phyloP scores from a whole-genome alignment of 2,113 vertebrate genomes.

The Notothenia rossii region DNA sequence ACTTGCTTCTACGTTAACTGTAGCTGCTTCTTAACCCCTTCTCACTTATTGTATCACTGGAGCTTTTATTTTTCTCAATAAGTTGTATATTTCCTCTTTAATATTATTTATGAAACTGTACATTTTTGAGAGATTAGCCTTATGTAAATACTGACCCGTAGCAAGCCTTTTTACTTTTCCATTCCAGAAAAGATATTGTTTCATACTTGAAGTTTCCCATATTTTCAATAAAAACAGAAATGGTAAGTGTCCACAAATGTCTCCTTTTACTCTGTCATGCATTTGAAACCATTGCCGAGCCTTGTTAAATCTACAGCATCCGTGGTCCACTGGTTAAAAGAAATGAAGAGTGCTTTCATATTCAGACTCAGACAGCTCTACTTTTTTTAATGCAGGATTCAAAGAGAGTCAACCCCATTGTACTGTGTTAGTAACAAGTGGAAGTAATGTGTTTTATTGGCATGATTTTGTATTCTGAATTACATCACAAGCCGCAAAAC shows the following conservation, averaged over 20 bases:
- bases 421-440: neutral
- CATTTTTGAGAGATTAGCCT: conserved; percentile 53
- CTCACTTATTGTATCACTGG: conserved; percentile 68
- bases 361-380: neutral
- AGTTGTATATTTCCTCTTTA: conserved; percentile 65
- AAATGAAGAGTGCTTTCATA: neutral
- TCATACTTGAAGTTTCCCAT: conserved; percentile 68
- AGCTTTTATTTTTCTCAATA: conserved; percentile 61
- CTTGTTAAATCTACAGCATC: neutral
- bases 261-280: neutral
- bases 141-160: conserved; percentile 59
- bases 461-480: neutral
- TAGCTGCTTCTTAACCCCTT: conserved; percentile 58
- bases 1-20: conserved; percentile 47
- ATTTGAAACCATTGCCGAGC: too few relatives aligned
- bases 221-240: conserved; percentile 78
- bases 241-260: conserved; percentile 4
- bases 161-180: conserved; percentile 58
- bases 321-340: neutral
- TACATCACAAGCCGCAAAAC: neutral
- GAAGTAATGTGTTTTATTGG: neutral
- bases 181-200: conserved; percentile 65
- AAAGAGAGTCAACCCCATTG: neutral
- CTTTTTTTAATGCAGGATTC: neutral
- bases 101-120: conserved; percentile 79